These are phyloP conservation scores for Ochropleura plecta DNA, from an alignment of 2,888 invertebrate species.

Conservation along the genomic window DNA sequence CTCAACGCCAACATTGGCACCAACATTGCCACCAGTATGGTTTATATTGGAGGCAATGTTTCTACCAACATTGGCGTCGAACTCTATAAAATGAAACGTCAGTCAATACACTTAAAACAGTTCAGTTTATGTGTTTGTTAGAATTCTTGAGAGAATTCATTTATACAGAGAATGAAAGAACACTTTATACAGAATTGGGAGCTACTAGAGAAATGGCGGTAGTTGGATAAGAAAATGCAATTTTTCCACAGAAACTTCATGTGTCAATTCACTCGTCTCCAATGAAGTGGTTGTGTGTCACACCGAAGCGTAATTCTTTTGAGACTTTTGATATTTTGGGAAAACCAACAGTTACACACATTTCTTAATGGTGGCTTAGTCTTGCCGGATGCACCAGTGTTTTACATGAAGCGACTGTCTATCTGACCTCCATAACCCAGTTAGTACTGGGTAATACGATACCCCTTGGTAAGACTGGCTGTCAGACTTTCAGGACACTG, in stretches of 20 bases:
- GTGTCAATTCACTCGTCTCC: slow-evolving; percentile 52
- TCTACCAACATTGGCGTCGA: slow-evolving; percentile 36
- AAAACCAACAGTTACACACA: neutral
- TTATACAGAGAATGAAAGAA: neutral
- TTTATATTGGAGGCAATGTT: too few species aligned
- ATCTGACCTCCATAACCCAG: too few species aligned
- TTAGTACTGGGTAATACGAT: too few species aligned
- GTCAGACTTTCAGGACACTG: too few species aligned
- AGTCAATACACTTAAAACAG: slow-evolving; percentile 53
- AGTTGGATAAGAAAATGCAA: slow-evolving; percentile 55
- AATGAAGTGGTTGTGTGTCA: slow-evolving; percentile 42
- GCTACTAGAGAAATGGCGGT: slow-evolving; percentile 6
- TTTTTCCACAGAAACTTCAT: slow-evolving; percentile 50
- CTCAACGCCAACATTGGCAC: slow-evolving; percentile 23
- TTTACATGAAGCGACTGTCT: too few species aligned
- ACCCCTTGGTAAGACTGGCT: too few species aligned
- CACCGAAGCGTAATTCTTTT: slow-evolving; percentile 45
- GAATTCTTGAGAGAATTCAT: slow-evolving; percentile 22
- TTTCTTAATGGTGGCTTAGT: too few species aligned
- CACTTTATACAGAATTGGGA: neutral
- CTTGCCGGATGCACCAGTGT: too few species aligned
- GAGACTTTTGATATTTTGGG: neutral
- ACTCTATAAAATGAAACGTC: slow-evolving; percentile 46
- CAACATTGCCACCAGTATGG: neutral
- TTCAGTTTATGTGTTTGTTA: slow-evolving; percentile 55